Conservation (phyloP, 1,140 invertebrate species). For the Hyphantria cunea region DNA sequence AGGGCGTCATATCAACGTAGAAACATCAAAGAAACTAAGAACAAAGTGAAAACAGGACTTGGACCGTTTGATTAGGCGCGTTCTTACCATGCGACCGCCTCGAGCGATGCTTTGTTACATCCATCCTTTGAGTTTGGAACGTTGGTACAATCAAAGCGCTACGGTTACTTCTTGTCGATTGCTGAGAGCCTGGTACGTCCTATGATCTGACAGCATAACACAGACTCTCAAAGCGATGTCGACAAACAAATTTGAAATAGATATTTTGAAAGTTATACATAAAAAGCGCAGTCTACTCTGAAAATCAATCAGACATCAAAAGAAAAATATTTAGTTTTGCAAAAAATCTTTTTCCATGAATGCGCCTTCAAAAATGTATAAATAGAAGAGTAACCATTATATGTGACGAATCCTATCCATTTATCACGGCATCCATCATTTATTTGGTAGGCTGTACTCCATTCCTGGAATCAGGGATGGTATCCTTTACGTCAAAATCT, state of each 20-base stretch:
- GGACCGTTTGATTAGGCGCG: slow-evolving; percentile 66
- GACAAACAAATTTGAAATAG: slow-evolving; percentile 19
- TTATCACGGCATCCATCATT: no score
- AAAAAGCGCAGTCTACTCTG: no score
- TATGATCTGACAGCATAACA: slow-evolving; percentile 14
- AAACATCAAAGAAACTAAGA: slow-evolving; percentile 62
- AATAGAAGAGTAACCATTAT: no score
- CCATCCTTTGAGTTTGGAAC: slow-evolving; percentile 43
- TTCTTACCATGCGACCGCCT: slow-evolving; percentile 52
- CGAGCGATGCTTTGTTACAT: slow-evolving; percentile 55
- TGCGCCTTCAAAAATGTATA: no score
- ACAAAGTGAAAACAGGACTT: slow-evolving; percentile 56
- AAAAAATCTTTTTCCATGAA: no score
- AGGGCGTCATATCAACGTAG: slow-evolving; percentile 54
- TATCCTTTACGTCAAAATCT: no score
- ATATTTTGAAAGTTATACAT: background rate
- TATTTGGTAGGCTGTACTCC: no score
- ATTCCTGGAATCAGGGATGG: no score
- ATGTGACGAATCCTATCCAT: no score
- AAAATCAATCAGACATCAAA: no score
- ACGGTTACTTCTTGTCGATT: slow-evolving; percentile 51
- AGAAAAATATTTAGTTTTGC: no score
- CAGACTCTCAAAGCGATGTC: slow-evolving; percentile 1
- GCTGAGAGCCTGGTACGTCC: slow-evolving; percentile 31
- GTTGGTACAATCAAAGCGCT: slow-evolving; percentile 26